A percentile compares a stretch with the other conserved stretches of the same genome.
phyloP scores from a whole-genome alignment of 2,888 invertebrate genomes.

The Acronicta aceris region DNA sequence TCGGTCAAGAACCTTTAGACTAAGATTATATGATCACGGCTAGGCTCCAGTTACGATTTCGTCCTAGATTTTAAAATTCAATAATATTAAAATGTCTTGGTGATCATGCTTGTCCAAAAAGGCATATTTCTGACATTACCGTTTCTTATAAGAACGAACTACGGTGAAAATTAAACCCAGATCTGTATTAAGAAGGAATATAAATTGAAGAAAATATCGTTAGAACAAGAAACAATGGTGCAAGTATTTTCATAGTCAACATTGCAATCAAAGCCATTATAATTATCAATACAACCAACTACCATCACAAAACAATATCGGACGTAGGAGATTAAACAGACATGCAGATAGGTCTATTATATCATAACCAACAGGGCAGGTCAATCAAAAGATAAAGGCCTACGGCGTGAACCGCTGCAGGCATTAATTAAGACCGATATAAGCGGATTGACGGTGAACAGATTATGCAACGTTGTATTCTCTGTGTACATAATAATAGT shows the following conservation, averaged over 20 bases:
- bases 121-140: too few relatives aligned
- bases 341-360: conserved; percentile 51
- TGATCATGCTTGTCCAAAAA: too few relatives aligned
- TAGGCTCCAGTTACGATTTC: background rate
- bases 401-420: conserved; percentile 68
- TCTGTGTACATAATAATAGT: conserved; percentile 24
- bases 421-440: conserved; percentile 82
- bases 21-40: background rate
- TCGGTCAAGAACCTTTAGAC: conserved; percentile 15
- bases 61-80: background rate
- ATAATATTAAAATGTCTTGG: background rate
- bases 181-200: too few relatives aligned
- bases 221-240: too few relatives aligned
- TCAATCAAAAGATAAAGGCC: conserved; percentile 87
- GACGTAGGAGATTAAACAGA: conserved; percentile 38
- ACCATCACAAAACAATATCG: conserved; percentile 36
- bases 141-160: too few relatives aligned
- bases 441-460: conserved; percentile 78
- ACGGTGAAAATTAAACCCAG: background rate
- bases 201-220: too few relatives aligned
- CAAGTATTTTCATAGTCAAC: conserved; percentile 3
- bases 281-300: conserved; percentile 11
- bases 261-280: conserved; percentile 19
- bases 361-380: conserved; percentile 65
- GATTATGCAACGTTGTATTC: conserved; percentile 54